phyloP scores from a whole-genome alignment of 2,888 invertebrate species.

The Crepidodera aurea region DNA sequence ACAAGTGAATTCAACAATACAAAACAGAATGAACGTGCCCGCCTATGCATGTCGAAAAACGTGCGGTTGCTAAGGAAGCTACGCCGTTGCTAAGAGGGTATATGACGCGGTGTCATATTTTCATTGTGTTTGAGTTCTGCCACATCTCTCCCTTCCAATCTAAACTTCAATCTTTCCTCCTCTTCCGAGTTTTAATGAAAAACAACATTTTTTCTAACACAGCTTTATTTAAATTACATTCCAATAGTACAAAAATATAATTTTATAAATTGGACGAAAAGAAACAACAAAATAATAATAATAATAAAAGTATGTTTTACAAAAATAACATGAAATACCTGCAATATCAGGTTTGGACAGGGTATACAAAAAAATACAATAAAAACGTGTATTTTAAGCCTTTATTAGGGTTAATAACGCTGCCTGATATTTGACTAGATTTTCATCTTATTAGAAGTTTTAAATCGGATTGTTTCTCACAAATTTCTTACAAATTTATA shows the following conservation, averaged over 20 bases:
- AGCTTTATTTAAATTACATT: conserved; percentile 14
- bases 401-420: no score
- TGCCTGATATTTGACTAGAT: conserved; percentile 2
- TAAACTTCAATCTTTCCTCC: no score
- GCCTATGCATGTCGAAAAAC: no score
- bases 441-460: neutral
- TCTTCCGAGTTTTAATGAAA: no score
- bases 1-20: no score
- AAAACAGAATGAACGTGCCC: no score
- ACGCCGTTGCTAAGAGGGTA: no score
- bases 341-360: neutral
- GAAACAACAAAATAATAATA: neutral
- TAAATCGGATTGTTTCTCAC: neutral
- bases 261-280: neutral
- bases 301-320: neutral
- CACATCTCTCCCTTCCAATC: no score
- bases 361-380: neutral
- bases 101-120: no score
- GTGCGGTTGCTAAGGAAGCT: no score
- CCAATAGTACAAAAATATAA: conserved; percentile 12
- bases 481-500: neutral
- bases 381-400: neutral
- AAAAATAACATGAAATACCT: neutral
- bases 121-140: no score
- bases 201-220: neutral